Conservation (phyloP, 1,140 invertebrate genomes). For the Saccostrea glomerata region DNA sequence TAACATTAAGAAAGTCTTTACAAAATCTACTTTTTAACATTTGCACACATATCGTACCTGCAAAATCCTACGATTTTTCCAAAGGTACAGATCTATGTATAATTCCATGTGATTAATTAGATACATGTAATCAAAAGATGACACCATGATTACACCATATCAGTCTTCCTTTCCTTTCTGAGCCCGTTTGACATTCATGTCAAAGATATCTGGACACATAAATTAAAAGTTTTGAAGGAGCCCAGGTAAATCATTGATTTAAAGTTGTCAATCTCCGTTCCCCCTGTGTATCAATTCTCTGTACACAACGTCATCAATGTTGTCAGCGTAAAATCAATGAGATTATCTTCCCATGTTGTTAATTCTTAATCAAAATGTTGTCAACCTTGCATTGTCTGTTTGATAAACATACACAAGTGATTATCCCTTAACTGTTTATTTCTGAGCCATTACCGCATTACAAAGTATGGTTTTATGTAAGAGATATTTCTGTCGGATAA, state of each 20-base stretch:
- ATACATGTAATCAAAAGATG: slow-evolving; percentile 61
- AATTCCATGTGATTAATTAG: slow-evolving; percentile 62
- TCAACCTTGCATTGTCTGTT: slow-evolving; percentile 1
- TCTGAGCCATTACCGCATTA: slow-evolving; percentile 20
- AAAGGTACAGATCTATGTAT: slow-evolving; percentile 64
- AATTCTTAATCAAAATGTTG: slow-evolving; percentile 31
- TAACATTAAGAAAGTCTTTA: no score
- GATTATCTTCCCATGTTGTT: slow-evolving; percentile 31
- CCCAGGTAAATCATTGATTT: slow-evolving; percentile 17
- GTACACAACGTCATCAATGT: slow-evolving; percentile 6
- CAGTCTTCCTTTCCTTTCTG: neutral
- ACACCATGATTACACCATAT: slow-evolving; percentile 23
- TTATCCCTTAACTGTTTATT: slow-evolving; percentile 8
- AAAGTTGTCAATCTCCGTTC: slow-evolving; percentile 10
- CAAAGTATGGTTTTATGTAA: slow-evolving; percentile 9
- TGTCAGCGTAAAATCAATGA: slow-evolving; percentile 10
- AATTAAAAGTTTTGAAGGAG: neutral
- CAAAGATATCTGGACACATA: slow-evolving; percentile 13
- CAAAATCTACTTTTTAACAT: neutral
- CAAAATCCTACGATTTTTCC: slow-evolving; percentile 57
- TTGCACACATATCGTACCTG: slow-evolving; percentile 39
- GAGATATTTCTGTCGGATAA: slow-evolving; percentile 1
- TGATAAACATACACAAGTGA: slow-evolving; percentile 18
- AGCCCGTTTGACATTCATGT: neutral
- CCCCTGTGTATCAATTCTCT: neutral